These are phyloP conservation scores for Athripsodes cinereus DNA, from an alignment of 2,888 invertebrate species.

Conservation along the genomic window DNA sequence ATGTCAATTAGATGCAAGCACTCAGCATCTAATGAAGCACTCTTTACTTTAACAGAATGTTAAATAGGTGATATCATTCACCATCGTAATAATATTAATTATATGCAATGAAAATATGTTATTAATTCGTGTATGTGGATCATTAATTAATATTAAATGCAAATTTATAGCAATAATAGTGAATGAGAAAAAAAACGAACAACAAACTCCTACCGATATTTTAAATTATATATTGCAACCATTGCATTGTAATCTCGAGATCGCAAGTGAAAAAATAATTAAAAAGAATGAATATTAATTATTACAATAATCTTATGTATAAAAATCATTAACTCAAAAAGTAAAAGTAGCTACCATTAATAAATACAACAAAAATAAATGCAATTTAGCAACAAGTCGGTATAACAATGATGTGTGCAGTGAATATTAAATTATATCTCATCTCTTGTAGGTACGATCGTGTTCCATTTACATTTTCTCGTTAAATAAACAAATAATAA, in stretches of 20 bases:
- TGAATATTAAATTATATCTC: background rate
- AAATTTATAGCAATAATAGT: too few species aligned
- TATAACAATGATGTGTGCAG: background rate
- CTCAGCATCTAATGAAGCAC: too few species aligned
- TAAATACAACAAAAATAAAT: background rate
- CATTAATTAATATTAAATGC: too few species aligned
- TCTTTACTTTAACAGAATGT: too few species aligned
- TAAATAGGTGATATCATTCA: too few species aligned
- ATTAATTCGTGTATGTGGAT: too few species aligned
- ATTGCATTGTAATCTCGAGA: background rate
- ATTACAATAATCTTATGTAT: background rate
- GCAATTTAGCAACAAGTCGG: too few species aligned
- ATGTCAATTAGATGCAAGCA: too few species aligned
- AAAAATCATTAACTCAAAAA: background rate
- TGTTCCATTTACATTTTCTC: background rate
- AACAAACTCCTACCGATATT: too few species aligned
- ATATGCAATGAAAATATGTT: background rate
- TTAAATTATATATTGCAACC: too few species aligned
- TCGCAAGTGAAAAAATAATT: background rate
- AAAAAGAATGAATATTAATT: background rate
- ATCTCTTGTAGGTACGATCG: background rate
- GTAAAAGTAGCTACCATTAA: background rate
- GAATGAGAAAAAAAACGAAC: background rate
- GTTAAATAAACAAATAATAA: background rate
- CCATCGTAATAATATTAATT: too few species aligned